Evolutionary conservation across 1,140 invertebrate genomes (phyloP).

Genomic region (Mamestra configurata): DNA sequence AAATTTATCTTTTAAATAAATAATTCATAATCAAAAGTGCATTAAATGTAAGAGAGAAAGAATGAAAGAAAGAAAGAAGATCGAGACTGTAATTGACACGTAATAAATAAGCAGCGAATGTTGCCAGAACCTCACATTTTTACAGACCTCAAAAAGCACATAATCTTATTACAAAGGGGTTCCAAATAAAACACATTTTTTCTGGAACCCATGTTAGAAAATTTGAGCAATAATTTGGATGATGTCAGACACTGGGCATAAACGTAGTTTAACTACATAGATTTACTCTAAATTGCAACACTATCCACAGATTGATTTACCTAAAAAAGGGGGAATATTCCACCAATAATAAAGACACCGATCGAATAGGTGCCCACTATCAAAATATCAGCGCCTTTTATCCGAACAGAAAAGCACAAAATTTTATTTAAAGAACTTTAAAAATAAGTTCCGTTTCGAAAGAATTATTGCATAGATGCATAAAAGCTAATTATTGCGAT

Average conservation of each 20-base stretch:
- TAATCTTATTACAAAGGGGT: conserved; percentile 42
- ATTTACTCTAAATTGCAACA: conserved; percentile 52
- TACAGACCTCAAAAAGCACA: conserved; percentile 48
- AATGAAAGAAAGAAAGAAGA: no score
- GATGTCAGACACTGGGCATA: conserved; percentile 57
- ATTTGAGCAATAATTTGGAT: conserved; percentile 63
- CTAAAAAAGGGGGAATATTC: conserved; percentile 8
- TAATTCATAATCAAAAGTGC: not conserved
- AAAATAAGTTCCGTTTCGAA: conserved; percentile 10
- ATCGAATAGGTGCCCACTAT: conserved; percentile 28
- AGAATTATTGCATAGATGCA: conserved; percentile 30
- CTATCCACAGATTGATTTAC: conserved; percentile 11
- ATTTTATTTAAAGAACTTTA: not conserved
- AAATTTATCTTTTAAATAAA: conserved; percentile 11
- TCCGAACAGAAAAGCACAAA: conserved; percentile 27
- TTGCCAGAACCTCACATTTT: conserved; percentile 25
- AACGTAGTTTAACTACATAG: conserved; percentile 59
- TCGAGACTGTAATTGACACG: conserved; percentile 36
- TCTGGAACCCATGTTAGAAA: conserved; percentile 37
- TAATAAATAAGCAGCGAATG: conserved; percentile 7
- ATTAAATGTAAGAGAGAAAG: no score
- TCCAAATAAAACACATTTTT: conserved; percentile 19
- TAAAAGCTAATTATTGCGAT: conserved; percentile 38
- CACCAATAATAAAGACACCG: conserved; percentile 36
- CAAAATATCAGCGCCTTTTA: conserved; percentile 29